phyloP scores from a whole-genome alignment of 2,113 vertebrate species.

The Halichoerus grypus region DNA sequence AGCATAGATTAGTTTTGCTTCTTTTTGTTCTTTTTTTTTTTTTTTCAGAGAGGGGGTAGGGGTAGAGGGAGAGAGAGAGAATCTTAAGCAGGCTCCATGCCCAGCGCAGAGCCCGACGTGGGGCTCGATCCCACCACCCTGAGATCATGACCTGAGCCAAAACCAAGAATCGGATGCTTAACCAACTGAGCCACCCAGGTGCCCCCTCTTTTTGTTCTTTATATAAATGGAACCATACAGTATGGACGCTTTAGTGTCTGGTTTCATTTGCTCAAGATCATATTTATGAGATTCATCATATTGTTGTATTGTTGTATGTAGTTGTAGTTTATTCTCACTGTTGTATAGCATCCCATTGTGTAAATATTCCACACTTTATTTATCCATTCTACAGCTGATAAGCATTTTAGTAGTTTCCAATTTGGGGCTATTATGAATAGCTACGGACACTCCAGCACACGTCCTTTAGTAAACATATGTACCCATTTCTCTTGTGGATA shows the following conservation, averaged over 20 bases:
- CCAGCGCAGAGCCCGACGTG: not conserved
- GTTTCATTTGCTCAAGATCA: not conserved
- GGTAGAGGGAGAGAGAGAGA: not conserved
- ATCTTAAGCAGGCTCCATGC: not conserved
- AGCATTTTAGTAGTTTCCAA: conserved; percentile 41
- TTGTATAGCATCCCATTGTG: not conserved
- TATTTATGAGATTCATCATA: not conserved
- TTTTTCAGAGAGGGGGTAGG: not conserved
- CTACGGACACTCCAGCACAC: not conserved
- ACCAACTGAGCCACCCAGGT: not conserved
- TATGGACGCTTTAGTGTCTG: not conserved
- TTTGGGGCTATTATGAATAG: not conserved
- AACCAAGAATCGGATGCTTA: not conserved
- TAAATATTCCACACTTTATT: not conserved
- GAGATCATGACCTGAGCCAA: not conserved
- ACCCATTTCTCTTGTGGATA: not conserved
- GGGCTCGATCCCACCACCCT: not conserved
- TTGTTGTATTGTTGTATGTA: not conserved
- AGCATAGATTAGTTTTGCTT: not conserved
- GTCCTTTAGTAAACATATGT: not conserved
- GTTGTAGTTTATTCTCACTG: conserved; percentile 7
- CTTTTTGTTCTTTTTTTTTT: not conserved
- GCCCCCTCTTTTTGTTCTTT: not conserved
- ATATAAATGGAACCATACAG: not conserved
- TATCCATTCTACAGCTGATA: not conserved